Base-by-base conservation (phyloP, 2,113 vertebrate genomes). In the Atherinomorus stipes region DNA sequence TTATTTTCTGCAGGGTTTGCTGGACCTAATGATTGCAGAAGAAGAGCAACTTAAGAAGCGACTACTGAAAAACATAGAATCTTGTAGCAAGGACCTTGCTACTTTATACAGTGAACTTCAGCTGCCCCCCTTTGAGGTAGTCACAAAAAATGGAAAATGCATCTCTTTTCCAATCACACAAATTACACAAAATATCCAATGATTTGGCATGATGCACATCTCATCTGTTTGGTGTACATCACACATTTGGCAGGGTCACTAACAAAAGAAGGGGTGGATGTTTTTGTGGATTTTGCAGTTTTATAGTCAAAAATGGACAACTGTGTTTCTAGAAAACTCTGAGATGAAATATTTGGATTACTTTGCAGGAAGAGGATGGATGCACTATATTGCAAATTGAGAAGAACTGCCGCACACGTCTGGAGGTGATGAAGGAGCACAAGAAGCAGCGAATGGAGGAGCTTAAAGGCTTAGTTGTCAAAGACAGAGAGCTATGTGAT, bases 1-100 rank as follows among this genome's bases (percentile, higher is more conserved):
- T 25, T 10, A 3, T 50, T 51, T 2, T 25, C 18, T 65, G 19
- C 49, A 99, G 97, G 78, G 85, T 7, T 93, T 99, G 34, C 85
- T 99, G 83, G 95, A 95, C 57, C 91, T 94, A 86, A 99, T 99
- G 97, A 95, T 99, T 0, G 88, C 90, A 0, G 97, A 99, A 71
- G 97, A 99, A 78, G 93, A 97, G 42, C 88, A 54, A 3, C 91
- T 99, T 51, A 96, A 93, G 82, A 93, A 93, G 9, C 90, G 95
- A 7, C 89, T 99, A 25, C 2, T 96, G 51, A 95, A 88, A 60
- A 96, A 89, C 85, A 96, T 97, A 0, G 80, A 90, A 0, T 0
- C 80, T 7, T 95, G 92, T 63, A 93, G 88, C 3, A 93, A 94
- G 34, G 96, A 98, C 59, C 83, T 97, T 1, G 72, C 50, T 0